These are phyloP conservation scores for Caenorhabditis afra DNA, from an alignment of 2,888 invertebrate genomes.

Conservation along the genomic window DNA sequence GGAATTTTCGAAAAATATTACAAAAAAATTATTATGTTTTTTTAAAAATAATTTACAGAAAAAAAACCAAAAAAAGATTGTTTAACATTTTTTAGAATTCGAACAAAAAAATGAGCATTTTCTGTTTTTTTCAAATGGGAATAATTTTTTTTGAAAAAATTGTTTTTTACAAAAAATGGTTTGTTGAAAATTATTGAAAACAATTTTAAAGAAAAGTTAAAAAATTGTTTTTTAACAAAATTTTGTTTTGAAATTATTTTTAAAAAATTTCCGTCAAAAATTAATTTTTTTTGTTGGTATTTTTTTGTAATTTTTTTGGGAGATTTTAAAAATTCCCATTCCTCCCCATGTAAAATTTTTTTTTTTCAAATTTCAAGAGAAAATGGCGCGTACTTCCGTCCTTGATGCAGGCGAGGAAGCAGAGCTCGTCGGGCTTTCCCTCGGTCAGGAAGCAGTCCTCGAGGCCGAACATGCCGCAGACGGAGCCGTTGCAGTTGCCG, in stretches of 20 bases:
- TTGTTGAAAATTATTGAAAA: too few species aligned
- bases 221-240: too few species aligned
- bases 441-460: constrained; percentile 94
- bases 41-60: neutral
- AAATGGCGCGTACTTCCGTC: constrained; percentile 78
- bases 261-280: too few species aligned
- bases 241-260: too few species aligned
- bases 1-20: constrained; percentile 19
- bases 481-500: constrained; percentile 89
- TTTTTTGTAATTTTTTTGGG: too few species aligned
- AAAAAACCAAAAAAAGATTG: constrained; percentile 10
- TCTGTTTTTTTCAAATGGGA: too few species aligned
- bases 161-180: too few species aligned
- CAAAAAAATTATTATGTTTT: neutral
- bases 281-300: too few species aligned
- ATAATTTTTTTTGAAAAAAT: too few species aligned
- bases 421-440: constrained; percentile 85
- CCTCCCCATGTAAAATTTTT: neutral
- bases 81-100: neutral
- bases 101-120: too few species aligned
- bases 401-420: constrained; percentile 92
- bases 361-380: neutral
- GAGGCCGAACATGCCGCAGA: constrained; percentile 94
- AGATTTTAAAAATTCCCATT: too few species aligned
- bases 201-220: too few species aligned